Evolutionary conservation across 2,113 vertebrate genomes (phyloP).

Genomic region (Melanostigma gelatinosum): DNA sequence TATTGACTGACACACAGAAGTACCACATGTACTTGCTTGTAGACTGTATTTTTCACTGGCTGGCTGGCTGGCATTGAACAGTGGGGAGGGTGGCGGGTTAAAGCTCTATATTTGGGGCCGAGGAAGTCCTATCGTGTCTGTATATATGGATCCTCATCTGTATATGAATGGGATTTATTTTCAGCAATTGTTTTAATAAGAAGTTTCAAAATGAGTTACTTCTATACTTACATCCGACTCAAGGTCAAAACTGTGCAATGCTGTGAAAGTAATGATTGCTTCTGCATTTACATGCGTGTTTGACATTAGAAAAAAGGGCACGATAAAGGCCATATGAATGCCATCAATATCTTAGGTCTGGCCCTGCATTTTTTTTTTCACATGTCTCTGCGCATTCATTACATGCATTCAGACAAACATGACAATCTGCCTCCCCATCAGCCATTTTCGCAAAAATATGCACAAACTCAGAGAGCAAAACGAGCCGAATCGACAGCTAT

Average conservation of each 20-base stretch:
- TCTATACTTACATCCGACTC: neutral
- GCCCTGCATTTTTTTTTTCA: conserved; percentile 13
- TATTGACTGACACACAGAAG: conserved; percentile 66
- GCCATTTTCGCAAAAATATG: conserved; percentile 48
- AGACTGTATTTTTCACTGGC: conserved; percentile 66
- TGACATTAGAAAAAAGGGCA: conserved; percentile 60
- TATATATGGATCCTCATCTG: neutral
- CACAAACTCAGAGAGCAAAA: conserved; percentile 47
- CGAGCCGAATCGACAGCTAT: conserved; percentile 60
- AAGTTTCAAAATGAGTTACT: neutral
- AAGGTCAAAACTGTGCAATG: neutral
- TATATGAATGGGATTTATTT: neutral
- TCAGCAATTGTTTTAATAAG: neutral
- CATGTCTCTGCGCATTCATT: conserved; percentile 35
- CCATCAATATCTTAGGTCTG: conserved; percentile 12
- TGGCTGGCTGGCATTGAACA: conserved; percentile 30
- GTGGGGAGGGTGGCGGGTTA: neutral
- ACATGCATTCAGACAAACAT: conserved; percentile 36
- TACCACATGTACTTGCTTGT: conserved; percentile 58
- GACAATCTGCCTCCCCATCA: conserved; percentile 36
- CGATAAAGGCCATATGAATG: conserved; percentile 29
- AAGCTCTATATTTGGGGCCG: conserved; percentile 4
- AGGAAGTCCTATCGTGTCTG: conserved; percentile 18
- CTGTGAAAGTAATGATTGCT: conserved; percentile 12
- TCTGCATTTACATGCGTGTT: conserved; percentile 54